Evolutionary conservation across 2,113 vertebrate genomes (phyloP), one percentile per base, ranked within the genome.

Genomic region (Calypte anna): DNA sequence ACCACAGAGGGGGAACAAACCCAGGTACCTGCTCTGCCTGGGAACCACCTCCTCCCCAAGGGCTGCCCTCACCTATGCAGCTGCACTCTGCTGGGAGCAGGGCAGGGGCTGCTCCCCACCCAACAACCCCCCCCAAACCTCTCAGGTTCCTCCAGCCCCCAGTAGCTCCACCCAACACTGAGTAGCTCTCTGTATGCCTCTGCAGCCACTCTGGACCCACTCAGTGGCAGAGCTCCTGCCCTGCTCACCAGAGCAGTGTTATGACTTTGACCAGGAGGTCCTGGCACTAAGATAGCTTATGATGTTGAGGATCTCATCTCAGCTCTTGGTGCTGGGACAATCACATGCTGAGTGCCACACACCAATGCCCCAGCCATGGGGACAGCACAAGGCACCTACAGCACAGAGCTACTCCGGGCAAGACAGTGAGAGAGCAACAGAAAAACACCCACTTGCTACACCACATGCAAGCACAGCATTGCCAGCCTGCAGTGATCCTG

Each of bases 121-220:
- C 43, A 20, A 0, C 40, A 16, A 2, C 24, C 2, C 38, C 57
- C 11, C 23, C 2, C 43, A 24, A 2, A 62, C 3, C 5, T 18
- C 33, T 43, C 53, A 27, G 62, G 19, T 4, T 31, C 31, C 22
- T 3, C 63, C 61, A 57, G 36, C 2, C 18, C n/a, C 57, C 43
- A 40, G 3, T 10, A 72, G 46, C 43, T 12, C 36, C 44, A 16
- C 3, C 55, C 36, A 63, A 15, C 36, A 20, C 51, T 16, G 30
- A 3, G 2, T 0, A 27, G 3, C n/a, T 30, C 21, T 50, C 18
- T 2, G 0, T 17, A 7, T 5, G 25, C 31, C 40, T 24, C n/a
- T 12, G 0, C 12, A 8, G 21, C 1, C 69, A 28, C 33, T n/a
- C 40, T 81, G 17, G 68, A 18, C 7, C n/a, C 21, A 5, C 28